Evolutionary conservation across 2,888 invertebrate species (phyloP).

Genomic region (Drosophila prolongata): DNA sequence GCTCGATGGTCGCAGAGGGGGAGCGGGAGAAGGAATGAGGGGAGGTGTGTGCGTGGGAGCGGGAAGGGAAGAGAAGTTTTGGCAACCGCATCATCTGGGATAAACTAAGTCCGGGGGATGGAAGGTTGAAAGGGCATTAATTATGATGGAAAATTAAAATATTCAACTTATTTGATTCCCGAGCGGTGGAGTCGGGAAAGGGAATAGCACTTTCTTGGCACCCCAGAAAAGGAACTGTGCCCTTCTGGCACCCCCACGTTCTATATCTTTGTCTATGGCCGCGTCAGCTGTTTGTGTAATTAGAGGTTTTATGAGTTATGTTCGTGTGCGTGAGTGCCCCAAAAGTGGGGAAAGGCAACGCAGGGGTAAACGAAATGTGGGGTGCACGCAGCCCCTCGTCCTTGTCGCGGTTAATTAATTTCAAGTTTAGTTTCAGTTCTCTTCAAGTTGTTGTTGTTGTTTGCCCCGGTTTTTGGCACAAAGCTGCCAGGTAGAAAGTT

Average conservation of each 20-base stretch:
- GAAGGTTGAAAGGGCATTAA: slow-evolving; percentile 41
- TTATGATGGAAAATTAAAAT: slow-evolving; percentile 46
- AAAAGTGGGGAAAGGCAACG: slow-evolving; percentile 7
- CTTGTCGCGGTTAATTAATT: slow-evolving; percentile 75
- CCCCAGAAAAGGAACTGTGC: not conserved
- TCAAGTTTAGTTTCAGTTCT: slow-evolving; percentile 68
- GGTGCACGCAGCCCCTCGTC: slow-evolving; percentile 11
- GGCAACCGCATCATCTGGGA: slow-evolving; percentile 38
- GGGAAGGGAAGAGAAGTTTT: not conserved
- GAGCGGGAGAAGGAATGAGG: not conserved
- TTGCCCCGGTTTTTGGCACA: slow-evolving; percentile 35
- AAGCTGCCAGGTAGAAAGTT: slow-evolving; percentile 62
- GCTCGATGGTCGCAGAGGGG: slow-evolving; percentile 39
- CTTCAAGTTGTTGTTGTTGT: slow-evolving; percentile 17
- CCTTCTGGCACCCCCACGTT: not conserved
- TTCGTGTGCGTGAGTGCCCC: slow-evolving; percentile 32
- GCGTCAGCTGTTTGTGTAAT: slow-evolving; percentile 75
- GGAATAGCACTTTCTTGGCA: slow-evolving; percentile 1
- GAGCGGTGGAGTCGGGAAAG: slow-evolving; percentile 8
- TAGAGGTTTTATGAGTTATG: slow-evolving; percentile 72
- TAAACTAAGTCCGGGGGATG: slow-evolving; percentile 26
- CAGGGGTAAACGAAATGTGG: slow-evolving; percentile 31
- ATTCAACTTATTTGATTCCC: slow-evolving; percentile 44
- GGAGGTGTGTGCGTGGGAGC: not conserved
- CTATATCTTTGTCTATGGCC: slow-evolving; percentile 43